Percentiles rank a stretch among this genome's conserved stretches.
These are phyloP conservation scores for Exephanes ischioxanthus DNA, from an alignment of 2,888 invertebrate species.

Conservation along the genomic window DNA sequence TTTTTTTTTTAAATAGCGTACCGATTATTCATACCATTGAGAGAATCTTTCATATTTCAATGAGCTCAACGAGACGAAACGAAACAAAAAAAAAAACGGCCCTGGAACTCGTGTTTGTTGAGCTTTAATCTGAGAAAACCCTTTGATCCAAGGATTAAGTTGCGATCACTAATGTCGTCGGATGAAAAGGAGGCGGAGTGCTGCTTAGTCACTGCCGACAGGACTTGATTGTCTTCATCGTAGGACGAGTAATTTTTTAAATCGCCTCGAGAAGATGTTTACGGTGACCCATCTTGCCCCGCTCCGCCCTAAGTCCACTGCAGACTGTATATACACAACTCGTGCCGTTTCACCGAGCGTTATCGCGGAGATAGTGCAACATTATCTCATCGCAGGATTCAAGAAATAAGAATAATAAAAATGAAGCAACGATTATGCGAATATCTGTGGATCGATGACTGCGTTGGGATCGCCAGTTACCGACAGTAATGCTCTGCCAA, in stretches of 20 bases:
- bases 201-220: neutral
- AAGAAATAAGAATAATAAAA: neutral
- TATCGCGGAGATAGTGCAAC: neutral
- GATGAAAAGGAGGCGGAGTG: neutral
- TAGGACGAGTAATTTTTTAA: too few relatives aligned
- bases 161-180: neutral
- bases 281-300: neutral
- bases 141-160: neutral
- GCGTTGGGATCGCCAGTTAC: constrained; percentile 25
- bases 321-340: neutral
- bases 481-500: constrained; percentile 26
- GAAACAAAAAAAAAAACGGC: too few relatives aligned
- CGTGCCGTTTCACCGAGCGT: neutral
- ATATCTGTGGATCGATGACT: constrained; percentile 31
- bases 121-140: constrained; percentile 11
- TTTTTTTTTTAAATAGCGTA: too few relatives aligned
- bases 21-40: too few relatives aligned
- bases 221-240: constrained; percentile 1
- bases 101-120: neutral
- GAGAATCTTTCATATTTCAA: too few relatives aligned
- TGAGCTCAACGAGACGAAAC: too few relatives aligned
- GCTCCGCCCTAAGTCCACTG: neutral
- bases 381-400: neutral
- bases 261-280: too few relatives aligned
- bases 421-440: constrained; percentile 1